These are phyloP conservation scores for Hippolais icterina DNA, from an alignment of 2,113 vertebrate species.

Conservation along the genomic window DNA sequence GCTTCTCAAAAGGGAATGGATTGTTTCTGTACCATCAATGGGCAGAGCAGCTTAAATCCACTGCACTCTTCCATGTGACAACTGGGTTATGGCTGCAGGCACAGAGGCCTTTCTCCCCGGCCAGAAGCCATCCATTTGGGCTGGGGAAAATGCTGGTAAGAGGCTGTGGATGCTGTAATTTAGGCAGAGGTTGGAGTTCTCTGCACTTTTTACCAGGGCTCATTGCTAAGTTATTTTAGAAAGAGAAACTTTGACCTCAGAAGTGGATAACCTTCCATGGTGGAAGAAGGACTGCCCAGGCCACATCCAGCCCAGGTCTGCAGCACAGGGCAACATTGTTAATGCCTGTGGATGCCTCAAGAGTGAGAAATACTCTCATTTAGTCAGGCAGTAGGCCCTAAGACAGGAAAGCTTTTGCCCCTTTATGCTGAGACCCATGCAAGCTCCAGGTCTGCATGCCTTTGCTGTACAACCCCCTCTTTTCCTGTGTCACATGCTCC, in stretches of 20 bases:
- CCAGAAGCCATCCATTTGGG: background rate
- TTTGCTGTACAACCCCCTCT: background rate
- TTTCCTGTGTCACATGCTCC: background rate
- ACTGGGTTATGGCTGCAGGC: background rate
- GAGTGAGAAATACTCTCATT: background rate
- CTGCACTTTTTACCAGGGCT: background rate
- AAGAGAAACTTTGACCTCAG: background rate
- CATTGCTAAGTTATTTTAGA: background rate
- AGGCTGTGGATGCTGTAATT: background rate
- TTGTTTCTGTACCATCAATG: background rate
- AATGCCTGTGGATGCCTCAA: background rate
- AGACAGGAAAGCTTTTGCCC: background rate
- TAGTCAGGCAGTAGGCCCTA: background rate
- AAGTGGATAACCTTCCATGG: background rate
- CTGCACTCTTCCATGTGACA: background rate
- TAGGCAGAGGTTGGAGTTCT: background rate
- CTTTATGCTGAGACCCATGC: background rate
- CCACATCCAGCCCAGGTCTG: background rate
- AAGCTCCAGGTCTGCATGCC: background rate
- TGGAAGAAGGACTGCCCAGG: background rate
- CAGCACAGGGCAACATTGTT: background rate
- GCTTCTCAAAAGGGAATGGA: background rate
- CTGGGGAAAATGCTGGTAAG: background rate
- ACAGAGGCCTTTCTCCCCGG: background rate
- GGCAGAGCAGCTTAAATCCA: background rate